Evolutionary conservation across 1,140 invertebrate genomes (phyloP).

Genomic region (Drosophila sulfurigaster): DNA sequence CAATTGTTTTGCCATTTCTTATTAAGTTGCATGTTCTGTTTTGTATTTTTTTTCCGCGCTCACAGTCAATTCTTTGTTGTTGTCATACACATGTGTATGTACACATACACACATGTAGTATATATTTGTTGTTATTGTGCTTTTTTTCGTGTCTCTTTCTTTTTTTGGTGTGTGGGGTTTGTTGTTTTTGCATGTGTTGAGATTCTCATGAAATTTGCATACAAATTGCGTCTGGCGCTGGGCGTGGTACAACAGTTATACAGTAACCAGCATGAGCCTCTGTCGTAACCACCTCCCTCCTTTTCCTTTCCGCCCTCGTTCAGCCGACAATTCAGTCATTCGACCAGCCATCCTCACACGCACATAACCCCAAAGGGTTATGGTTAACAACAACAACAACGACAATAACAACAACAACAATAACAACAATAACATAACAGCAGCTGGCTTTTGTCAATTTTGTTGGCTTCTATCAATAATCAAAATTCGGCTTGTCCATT

Average conservation of each 20-base stretch:
- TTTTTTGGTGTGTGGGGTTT: slow-evolving; percentile 31
- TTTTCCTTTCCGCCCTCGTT: not conserved
- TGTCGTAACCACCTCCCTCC: too few species aligned
- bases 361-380: slow-evolving; percentile 32
- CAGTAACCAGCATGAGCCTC: slow-evolving; percentile 18
- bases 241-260: slow-evolving; percentile 45
- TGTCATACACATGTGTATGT: slow-evolving; percentile 9
- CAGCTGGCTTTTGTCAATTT: slow-evolving; percentile 43
- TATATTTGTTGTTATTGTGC: slow-evolving; percentile 47
- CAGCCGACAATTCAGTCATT: slow-evolving; percentile 11
- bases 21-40: slow-evolving; percentile 50
- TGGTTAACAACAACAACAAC: not conserved
- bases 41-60: slow-evolving; percentile 45
- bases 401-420: not conserved
- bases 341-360: slow-evolving; percentile 5
- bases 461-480: slow-evolving; percentile 50
- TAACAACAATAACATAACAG: slow-evolving; percentile 13
- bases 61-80: slow-evolving; percentile 52
- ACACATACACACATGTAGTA: not conserved
- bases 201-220: slow-evolving; percentile 84
- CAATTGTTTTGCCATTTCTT: slow-evolving; percentile 61
- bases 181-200: slow-evolving; percentile 78
- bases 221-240: slow-evolving; percentile 83
- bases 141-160: slow-evolving; percentile 13
- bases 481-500: slow-evolving; percentile 12